Percentiles rank a stretch among this genome's conserved stretches.
These are phyloP conservation scores for Dolichoris vasculosae DNA, from an alignment of 1,140 invertebrate species.

Conservation along the genomic window DNA sequence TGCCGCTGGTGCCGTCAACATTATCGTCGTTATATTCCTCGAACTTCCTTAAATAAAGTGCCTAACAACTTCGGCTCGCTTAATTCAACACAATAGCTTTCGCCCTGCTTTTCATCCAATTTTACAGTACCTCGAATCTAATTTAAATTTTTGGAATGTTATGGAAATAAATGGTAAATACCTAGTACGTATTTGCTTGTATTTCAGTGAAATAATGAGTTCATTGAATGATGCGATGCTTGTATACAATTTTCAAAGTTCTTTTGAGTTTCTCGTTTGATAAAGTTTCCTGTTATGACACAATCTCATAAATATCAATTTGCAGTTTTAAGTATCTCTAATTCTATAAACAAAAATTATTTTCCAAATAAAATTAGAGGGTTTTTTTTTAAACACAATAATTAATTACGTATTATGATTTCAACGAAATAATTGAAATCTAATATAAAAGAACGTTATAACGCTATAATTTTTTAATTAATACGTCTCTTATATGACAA, in stretches of 20 bases:
- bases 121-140: conserved; percentile 26
- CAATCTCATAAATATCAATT: too few species aligned
- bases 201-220: neutral
- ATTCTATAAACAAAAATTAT: too few species aligned
- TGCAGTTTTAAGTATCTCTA: too few species aligned
- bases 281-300: neutral
- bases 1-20: neutral
- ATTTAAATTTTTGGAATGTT: conserved; percentile 35
- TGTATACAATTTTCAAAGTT: neutral
- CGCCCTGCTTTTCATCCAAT: conserved; percentile 26
- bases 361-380: too few species aligned
- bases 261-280: neutral
- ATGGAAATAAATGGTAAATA: neutral
- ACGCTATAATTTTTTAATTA: too few species aligned
- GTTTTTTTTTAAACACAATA: too few species aligned
- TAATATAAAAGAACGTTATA: too few species aligned
- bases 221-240: neutral
- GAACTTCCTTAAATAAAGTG: conserved; percentile 38
- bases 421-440: too few species aligned
- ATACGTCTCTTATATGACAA: too few species aligned
- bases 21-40: conserved; percentile 2
- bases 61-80: conserved; percentile 36
- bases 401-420: too few species aligned
- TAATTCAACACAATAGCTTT: neutral
- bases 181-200: neutral